These are phyloP conservation scores for Coendou prehensilis DNA, from an alignment of 2,797 vertebrate species.

Conservation along the genomic window DNA sequence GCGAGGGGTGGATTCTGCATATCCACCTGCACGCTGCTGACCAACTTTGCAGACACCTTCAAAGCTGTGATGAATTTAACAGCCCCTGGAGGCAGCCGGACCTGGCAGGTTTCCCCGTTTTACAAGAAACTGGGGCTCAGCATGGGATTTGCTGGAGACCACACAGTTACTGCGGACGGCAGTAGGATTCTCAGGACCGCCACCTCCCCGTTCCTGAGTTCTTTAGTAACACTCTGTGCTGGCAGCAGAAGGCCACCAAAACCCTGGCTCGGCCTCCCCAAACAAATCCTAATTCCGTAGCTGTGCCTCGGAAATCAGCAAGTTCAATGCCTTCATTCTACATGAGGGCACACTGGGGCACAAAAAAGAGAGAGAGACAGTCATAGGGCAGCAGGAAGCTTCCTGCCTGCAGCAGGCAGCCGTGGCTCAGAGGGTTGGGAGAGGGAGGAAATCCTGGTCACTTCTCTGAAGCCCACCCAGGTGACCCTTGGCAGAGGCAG, in stretches of 20 bases:
- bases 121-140: conserved; percentile 34
- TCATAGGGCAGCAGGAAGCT: not conserved
- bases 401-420: not conserved
- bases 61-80: not conserved
- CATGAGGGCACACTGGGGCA: not conserved
- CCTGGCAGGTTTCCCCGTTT: not conserved
- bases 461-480: not conserved
- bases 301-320: not conserved
- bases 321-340: not conserved
- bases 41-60: not conserved
- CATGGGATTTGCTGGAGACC: not conserved
- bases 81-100: not conserved
- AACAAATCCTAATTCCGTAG: not conserved
- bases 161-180: not conserved
- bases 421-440: not conserved
- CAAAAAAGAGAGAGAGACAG: not conserved
- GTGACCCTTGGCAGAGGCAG: not conserved
- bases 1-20: rapidly evolving
- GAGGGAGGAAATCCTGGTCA: not conserved
- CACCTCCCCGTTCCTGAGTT: not conserved
- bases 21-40: not conserved
- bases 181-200: not conserved
- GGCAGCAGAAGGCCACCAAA: not conserved
- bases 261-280: not conserved
- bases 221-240: not conserved